These are phyloP conservation scores for Eupsilia transversa DNA, from an alignment of 2,888 invertebrate species.

Conservation along the genomic window DNA sequence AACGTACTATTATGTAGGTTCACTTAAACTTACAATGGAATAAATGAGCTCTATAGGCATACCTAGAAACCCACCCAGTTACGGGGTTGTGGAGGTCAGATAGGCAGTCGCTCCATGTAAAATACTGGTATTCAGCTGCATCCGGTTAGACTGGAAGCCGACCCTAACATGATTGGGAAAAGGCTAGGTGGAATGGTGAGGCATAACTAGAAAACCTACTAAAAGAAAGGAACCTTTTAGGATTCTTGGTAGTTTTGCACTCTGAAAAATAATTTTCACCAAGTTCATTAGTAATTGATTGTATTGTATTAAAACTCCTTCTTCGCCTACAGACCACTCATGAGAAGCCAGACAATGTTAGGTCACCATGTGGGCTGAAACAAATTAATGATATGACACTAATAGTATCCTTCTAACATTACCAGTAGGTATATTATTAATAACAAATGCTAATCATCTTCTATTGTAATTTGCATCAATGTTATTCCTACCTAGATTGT, in stretches of 20 bases:
- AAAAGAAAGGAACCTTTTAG: background rate
- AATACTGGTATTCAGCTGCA: too few species aligned
- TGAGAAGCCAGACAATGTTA: slow-evolving; percentile 32
- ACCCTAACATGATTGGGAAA: too few species aligned
- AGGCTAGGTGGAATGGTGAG: too few species aligned
- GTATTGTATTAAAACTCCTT: background rate
- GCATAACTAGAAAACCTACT: background rate
- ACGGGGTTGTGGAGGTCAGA: too few species aligned
- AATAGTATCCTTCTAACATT: slow-evolving; percentile 42
- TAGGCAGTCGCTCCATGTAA: too few species aligned
- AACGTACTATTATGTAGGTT: too few species aligned
- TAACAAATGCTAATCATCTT: slow-evolving; percentile 49
- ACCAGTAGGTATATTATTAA: slow-evolving; percentile 36
- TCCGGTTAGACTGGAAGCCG: too few species aligned
- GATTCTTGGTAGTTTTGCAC: background rate
- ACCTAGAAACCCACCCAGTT: background rate
- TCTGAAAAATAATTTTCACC: background rate
- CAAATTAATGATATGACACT: slow-evolving; percentile 50
- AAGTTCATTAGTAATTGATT: slow-evolving; percentile 16
- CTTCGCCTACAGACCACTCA: slow-evolving; percentile 35
- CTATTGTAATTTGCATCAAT: slow-evolving; percentile 48
- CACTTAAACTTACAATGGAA: background rate
- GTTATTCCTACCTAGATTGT: background rate
- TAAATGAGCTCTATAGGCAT: background rate
- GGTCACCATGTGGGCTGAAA: slow-evolving; percentile 40